phyloP scores from a whole-genome alignment of 2,797 vertebrate species.

The Cyprinodon diabolis region DNA sequence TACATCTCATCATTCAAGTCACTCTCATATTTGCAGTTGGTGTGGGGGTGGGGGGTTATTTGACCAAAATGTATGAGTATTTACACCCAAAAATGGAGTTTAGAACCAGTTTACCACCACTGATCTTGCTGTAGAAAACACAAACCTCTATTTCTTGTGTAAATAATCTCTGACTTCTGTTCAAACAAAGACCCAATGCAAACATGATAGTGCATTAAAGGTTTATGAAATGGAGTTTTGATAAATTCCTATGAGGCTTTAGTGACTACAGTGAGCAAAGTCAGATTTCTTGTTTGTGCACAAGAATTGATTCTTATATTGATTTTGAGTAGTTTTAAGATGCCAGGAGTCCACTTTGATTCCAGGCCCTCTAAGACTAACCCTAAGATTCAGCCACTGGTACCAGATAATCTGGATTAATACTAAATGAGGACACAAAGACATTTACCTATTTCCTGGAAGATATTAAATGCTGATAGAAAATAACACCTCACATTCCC shows the following conservation, averaged over 20 bases:
- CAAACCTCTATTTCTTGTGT: not conserved
- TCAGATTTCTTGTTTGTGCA: too few species aligned
- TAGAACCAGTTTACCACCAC: not conserved
- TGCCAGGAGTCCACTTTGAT: not conserved
- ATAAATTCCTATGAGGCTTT: not conserved
- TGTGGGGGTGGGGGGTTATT: not conserved
- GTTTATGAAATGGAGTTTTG: not conserved
- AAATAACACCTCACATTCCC: not conserved
- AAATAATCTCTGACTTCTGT: not conserved
- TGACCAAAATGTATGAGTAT: not conserved
- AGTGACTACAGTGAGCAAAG: not conserved
- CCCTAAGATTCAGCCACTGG: not conserved
- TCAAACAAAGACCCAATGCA: not conserved
- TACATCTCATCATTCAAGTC: not conserved
- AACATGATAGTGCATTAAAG: not conserved
- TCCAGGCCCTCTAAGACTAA: not conserved
- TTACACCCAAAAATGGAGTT: not conserved
- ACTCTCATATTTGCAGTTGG: not conserved
- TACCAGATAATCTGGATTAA: not conserved
- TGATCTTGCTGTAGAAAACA: not conserved
- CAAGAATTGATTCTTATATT: too few species aligned
- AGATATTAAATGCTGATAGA: not conserved
- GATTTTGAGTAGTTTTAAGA: not conserved
- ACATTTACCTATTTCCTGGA: not conserved
- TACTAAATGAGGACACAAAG: not conserved